Evolutionary conservation across 1,140 invertebrate species (phyloP), one percentile per base, ranked within the genome.

Genomic region (Megathymus violae): DNA sequence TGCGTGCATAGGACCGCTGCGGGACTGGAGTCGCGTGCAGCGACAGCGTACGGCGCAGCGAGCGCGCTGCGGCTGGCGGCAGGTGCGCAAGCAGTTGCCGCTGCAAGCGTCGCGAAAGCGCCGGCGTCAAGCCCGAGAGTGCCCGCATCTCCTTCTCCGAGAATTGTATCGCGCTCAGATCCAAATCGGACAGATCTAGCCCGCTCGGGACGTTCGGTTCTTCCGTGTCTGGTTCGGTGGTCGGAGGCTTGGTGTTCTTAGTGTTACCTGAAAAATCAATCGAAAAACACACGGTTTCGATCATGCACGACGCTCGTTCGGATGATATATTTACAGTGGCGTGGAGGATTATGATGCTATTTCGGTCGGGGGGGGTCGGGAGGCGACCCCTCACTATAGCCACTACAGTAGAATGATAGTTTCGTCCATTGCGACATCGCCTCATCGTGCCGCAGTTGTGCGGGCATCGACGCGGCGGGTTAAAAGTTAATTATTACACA

Each of bases 71-170:
- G 56, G 92, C 93, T 4, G 93, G 93, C 17, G 94, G 93, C 65
- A 94, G 80, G 76, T 94, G 93, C 52, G 93, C 92, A 38, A 94
- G 83, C 62, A 94, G 84, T 80, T 94, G 93, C 66, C 92, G 93
- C 85, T 94, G 93, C 70, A 94, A 92, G 22, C 93, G 92, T 66
- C 93, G 92, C 38, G 94, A 93, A 67, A 94, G 80, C 50, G 92
- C 93, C 5, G 94, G 94, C 47, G 94, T 94, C 41, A 95, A 91
- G 66, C 93, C 93, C 4, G 93, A 94, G 72, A 95, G 81, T 59
- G 94, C 94, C 68, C 92, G 91, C 67, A 93, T 88, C 86, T 95
- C 94, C 73, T 93, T 92, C 82, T 94, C 94, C 64, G 93, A 93
- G 16, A 95, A 89, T 79, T 93, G 91, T 66, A 95, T 91, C 64